phyloP scores from a whole-genome alignment of 2,888 invertebrate genomes.

The Galeruca laticollis region DNA sequence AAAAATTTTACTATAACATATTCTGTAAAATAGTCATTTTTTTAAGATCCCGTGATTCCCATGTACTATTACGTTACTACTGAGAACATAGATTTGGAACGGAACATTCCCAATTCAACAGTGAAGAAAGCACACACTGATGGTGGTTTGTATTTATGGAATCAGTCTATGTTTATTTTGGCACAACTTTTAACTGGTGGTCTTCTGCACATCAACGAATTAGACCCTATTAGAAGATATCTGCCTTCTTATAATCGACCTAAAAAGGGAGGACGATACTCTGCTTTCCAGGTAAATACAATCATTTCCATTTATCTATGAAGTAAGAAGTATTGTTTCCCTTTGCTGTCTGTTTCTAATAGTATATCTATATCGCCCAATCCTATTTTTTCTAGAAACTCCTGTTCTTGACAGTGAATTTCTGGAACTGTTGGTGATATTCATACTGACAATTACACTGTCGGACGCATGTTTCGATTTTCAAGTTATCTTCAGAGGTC shows the following conservation, averaged over 20 bases:
- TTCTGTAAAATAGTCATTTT: neutral
- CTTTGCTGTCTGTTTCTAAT: neutral
- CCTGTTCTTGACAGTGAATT: too few species aligned
- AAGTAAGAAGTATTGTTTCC: neutral
- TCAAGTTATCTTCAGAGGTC: too few species aligned
- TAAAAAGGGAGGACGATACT: constrained; percentile 90
- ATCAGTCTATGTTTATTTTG: constrained; percentile 95
- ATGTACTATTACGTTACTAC: constrained; percentile 92
- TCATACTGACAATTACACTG: too few species aligned
- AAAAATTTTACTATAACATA: too few species aligned
- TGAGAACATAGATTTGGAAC: constrained; percentile 80
- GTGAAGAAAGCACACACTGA: constrained; percentile 64
- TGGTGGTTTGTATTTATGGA: constrained; percentile 88
- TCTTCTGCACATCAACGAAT: constrained; percentile 91
- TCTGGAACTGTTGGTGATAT: too few species aligned
- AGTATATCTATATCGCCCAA: too few species aligned
- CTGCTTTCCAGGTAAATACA: constrained; percentile 90
- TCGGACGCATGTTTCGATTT: too few species aligned
- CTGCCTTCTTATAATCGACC: constrained; percentile 96
- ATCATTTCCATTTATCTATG: neutral
- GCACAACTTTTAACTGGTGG: constrained; percentile 92
- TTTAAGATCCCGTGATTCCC: constrained; percentile 86
- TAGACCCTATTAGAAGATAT: constrained; percentile 95
- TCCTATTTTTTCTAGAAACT: too few species aligned
- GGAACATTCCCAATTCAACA: constrained; percentile 71